Evolutionary conservation across 1,140 invertebrate genomes (phyloP).

Genomic region (Lepeophtheirus salmonis): DNA sequence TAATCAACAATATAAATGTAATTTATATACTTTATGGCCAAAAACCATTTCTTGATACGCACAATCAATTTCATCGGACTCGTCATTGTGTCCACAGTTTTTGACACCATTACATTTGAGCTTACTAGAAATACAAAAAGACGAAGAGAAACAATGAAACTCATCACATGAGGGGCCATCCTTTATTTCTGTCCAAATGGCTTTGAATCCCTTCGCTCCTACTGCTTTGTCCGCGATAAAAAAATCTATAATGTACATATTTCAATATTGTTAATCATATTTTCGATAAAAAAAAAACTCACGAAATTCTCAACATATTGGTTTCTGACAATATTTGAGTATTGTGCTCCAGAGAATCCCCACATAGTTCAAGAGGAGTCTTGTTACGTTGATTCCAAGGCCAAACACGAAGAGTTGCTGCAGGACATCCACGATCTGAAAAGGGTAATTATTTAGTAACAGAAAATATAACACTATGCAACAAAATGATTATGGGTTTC

Average conservation of each 20-base stretch:
- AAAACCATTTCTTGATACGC: too few species aligned
- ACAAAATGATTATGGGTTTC: too few species aligned
- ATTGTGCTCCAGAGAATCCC: constrained; percentile 50
- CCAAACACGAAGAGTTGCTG: constrained; percentile 71
- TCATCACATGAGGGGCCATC: constrained; percentile 29
- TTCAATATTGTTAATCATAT: background rate
- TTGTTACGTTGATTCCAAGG: constrained; percentile 38
- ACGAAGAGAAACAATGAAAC: constrained; percentile 43
- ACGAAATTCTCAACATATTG: constrained; percentile 60
- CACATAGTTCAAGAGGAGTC: constrained; percentile 67
- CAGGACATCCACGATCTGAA: constrained; percentile 63
- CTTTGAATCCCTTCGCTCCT: constrained; percentile 58
- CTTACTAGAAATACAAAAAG: constrained; percentile 45
- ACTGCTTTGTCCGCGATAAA: constrained; percentile 63
- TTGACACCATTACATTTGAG: constrained; percentile 26
- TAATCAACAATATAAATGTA: constrained; percentile 7
- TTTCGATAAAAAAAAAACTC: constrained; percentile 23
- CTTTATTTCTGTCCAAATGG: constrained; percentile 60
- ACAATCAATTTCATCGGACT: constrained; percentile 24
- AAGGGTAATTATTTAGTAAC: too few species aligned
- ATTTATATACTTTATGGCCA: too few species aligned
- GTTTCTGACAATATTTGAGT: constrained; percentile 67
- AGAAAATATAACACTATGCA: too few species aligned
- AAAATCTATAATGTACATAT: constrained; percentile 40
- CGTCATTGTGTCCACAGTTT: constrained; percentile 27